Conservation (phyloP, 2,797 vertebrate genomes). For the Enoplosus armatus region DNA sequence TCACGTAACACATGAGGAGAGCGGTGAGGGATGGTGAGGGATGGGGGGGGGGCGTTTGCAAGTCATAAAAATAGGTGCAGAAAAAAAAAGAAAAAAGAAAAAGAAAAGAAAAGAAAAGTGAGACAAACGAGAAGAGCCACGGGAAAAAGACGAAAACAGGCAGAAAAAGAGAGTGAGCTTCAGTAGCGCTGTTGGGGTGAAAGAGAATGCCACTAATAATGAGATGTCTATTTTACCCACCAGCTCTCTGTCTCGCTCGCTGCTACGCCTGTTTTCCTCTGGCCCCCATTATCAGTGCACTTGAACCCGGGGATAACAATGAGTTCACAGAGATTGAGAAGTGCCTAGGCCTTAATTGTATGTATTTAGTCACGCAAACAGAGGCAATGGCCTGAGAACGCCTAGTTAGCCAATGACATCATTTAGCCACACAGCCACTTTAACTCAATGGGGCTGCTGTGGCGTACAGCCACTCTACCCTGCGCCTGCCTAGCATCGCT, state of each 20-base stretch:
- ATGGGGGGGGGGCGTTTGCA: conserved; percentile 13
- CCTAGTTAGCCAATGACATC: conserved; percentile 98
- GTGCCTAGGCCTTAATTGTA: conserved; percentile 98
- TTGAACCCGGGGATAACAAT: conserved; percentile 99
- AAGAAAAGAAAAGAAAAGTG: conserved; percentile 22
- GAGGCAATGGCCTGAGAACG: conserved; percentile 99
- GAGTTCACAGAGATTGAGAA: conserved; percentile 98
- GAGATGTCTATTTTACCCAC: conserved; percentile 92
- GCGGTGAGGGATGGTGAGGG: conserved; percentile 28
- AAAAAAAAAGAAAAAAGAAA: too few species aligned
- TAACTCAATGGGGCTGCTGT: conserved; percentile 92
- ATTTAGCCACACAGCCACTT: conserved; percentile 91
- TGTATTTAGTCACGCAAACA: conserved; percentile 99
- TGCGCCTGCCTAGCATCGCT: conserved; percentile 43
- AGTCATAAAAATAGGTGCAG: conserved; percentile 27
- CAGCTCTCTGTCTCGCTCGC: conserved; percentile 85
- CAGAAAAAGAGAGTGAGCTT: conserved; percentile 71
- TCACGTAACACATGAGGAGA: conserved; percentile 59
- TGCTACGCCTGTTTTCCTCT: conserved; percentile 93
- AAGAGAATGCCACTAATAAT: conserved; percentile 89
- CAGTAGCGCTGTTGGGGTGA: conserved; percentile 83
- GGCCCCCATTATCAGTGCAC: conserved; percentile 98
- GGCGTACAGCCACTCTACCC: conserved; percentile 75
- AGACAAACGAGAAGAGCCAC: conserved; percentile 50
- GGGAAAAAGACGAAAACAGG: conserved; percentile 51